A percentile compares a stretch with the other conserved stretches of the same genome.
phyloP scores from a whole-genome alignment of 1,140 invertebrate genomes.

The Liolophura sinensis region DNA sequence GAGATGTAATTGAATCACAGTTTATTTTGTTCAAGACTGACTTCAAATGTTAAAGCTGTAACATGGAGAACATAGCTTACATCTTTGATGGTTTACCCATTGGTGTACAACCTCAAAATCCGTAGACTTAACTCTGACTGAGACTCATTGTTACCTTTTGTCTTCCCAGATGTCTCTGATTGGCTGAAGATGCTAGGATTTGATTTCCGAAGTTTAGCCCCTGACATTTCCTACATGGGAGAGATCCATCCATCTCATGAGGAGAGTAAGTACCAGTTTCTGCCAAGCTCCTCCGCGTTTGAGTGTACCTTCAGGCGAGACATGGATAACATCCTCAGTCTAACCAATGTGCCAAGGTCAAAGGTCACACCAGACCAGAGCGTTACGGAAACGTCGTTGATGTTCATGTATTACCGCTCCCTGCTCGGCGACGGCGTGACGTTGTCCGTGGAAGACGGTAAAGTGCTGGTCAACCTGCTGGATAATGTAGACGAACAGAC shows the following conservation, averaged over 20 bases:
- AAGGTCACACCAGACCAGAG: slow-evolving; percentile 44
- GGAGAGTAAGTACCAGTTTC: slow-evolving; percentile 65
- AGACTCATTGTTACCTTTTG: slow-evolving; percentile 18
- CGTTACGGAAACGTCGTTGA: slow-evolving; percentile 20
- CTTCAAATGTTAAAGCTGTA: too few relatives aligned
- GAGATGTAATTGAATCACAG: not conserved
- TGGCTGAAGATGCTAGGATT: slow-evolving; percentile 85
- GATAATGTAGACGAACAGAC: slow-evolving; percentile 73
- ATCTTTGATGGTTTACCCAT: too few relatives aligned
- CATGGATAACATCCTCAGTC: slow-evolving; percentile 49
- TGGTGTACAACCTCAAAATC: too few relatives aligned
- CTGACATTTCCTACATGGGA: slow-evolving; percentile 72
- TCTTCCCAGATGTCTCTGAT: slow-evolving; percentile 75
- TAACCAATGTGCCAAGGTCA: slow-evolving; percentile 48
- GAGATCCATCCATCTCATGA: slow-evolving; percentile 70
- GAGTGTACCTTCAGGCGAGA: slow-evolving; percentile 56
- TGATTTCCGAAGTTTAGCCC: slow-evolving; percentile 83
- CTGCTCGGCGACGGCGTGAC: slow-evolving; percentile 91
- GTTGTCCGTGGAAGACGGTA: slow-evolving; percentile 76
- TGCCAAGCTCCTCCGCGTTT: slow-evolving; percentile 62
- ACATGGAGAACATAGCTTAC: too few relatives aligned
- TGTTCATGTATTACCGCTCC: slow-evolving; percentile 56
- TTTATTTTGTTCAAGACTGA: not conserved
- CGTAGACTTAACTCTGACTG: too few relatives aligned
- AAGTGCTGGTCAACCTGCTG: slow-evolving; percentile 82